phyloP scores from a whole-genome alignment of 2,797 vertebrate genomes.

The Dendrocincla fuliginosa region DNA sequence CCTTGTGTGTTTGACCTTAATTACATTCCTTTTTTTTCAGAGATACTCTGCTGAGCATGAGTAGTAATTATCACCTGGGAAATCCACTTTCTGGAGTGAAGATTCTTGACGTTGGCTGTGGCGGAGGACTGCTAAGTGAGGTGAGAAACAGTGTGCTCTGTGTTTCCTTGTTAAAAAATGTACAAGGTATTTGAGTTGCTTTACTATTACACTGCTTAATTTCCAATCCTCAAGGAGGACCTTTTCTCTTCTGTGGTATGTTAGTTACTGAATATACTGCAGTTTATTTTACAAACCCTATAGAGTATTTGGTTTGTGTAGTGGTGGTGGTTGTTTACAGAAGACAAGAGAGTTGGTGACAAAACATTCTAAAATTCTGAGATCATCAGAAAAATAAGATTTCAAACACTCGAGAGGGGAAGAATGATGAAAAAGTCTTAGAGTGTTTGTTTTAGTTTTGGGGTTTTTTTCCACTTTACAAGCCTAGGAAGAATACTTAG shows the following conservation, averaged over 20 bases:
- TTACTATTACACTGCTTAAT: neutral
- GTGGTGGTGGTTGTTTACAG: neutral
- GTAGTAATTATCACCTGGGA: conserved; percentile 75
- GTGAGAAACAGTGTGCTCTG: conserved; percentile 66
- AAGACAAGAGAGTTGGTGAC: neutral
- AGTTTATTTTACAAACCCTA: neutral
- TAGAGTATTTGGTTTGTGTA: neutral
- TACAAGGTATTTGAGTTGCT: neutral
- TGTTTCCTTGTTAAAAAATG: neutral
- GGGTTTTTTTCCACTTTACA: neutral
- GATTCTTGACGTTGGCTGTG: conserved; percentile 94
- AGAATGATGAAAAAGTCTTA: neutral
- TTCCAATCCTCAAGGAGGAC: neutral
- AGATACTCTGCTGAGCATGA: conserved; percentile 88
- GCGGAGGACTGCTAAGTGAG: conserved; percentile 92
- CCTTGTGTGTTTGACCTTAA: neutral
- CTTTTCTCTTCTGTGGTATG: neutral
- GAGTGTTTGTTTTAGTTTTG: neutral
- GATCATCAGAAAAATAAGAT: neutral
- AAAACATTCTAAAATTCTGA: neutral
- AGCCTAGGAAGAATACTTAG: neutral
- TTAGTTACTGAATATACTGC: neutral
- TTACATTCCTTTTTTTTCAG: conserved; percentile 70
- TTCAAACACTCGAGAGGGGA: neutral
- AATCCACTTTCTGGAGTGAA: conserved; percentile 84